These are phyloP conservation scores for Lepidocyrtoides sp. DNA, from an alignment of 2,888 invertebrate genomes.

Conservation along the genomic window DNA sequence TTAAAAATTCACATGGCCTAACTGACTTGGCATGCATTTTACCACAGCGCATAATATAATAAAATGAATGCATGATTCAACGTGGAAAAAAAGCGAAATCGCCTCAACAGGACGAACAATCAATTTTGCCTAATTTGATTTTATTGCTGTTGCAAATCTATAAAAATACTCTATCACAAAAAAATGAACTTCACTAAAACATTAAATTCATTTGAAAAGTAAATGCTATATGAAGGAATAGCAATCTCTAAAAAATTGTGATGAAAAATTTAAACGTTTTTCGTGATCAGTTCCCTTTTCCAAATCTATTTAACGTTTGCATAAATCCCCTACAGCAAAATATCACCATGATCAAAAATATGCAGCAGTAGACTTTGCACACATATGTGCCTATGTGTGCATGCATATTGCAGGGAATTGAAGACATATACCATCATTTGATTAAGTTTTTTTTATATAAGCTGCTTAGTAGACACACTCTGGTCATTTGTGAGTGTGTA, in stretches of 20 bases:
- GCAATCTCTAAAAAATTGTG: neutral
- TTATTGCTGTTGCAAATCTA: conserved; percentile 45
- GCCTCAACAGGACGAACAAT: conserved; percentile 19
- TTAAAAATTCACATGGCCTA: conserved; percentile 37
- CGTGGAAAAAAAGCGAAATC: conserved; percentile 51
- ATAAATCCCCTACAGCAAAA: conserved; percentile 24
- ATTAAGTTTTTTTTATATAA: too few species aligned
- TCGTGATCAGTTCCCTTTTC: conserved; percentile 32
- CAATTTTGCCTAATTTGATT: conserved; percentile 66
- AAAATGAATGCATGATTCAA: neutral
- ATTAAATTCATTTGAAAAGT: neutral
- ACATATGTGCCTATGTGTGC: too few species aligned
- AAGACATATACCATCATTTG: too few species aligned
- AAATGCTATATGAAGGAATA: neutral
- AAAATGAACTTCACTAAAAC: neutral
- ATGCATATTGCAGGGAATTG: too few species aligned
- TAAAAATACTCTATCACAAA: neutral
- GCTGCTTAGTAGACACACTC: neutral
- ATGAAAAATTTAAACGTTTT: neutral
- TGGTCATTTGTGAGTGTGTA: neutral
- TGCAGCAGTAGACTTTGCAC: neutral
- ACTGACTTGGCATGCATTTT: neutral
- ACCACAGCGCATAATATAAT: neutral
- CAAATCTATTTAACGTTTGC: neutral
- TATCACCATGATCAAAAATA: neutral